Base-by-base conservation (phyloP, 2,888 invertebrate genomes). In the Mythimna loreyi region DNA sequence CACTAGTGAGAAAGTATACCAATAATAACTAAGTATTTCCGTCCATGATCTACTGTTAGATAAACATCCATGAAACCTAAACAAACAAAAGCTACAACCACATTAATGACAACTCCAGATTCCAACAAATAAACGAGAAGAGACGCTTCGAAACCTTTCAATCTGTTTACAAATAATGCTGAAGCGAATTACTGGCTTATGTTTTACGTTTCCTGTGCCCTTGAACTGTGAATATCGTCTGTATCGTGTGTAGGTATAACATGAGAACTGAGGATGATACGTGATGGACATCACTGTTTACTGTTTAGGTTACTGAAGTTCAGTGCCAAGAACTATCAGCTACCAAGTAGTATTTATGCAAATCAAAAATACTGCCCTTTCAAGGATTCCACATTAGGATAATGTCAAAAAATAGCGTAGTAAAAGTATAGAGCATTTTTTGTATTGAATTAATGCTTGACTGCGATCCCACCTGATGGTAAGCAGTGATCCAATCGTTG, bases 271-370 rank as follows among this genome's bases (percentile, higher is more conserved):
- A 67, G 30, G 50, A n/a, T 3, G 23, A 52, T 23, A 13, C 25
- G 25, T 33, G 8, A 33, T 67, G 21, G 21, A 68, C 16, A 43
- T 4, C 5, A 36, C 33, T 68, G 69, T 33, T 67, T 45, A 36
- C 33, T 68, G 69, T 33, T 67, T 45, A 21, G 21, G 33, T 36
- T 68, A 55, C 8, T 25, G 6, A 13, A 45, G 23, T 36, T 43
- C 60, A 52, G 60, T 71, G 71, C 71, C 69, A 43, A 60, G 43
- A 71, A 52, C 70, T 33, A 13, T 68, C n/a, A 5, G 19, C 53
- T 30, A n/a, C n/a, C 30, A 49, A 23, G 11, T 23, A 23, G 23
- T 13, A 23, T 47, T 43, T 45, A 23, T 49, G 23, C 1, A 4
- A 21, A 21, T 21, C 47, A 13, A 36, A 3, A 36, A 36, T 36